Evolutionary conservation across 2,797 vertebrate genomes (phyloP), one percentile per base, ranked within the genome.

Genomic region (Falco peregrinus): DNA sequence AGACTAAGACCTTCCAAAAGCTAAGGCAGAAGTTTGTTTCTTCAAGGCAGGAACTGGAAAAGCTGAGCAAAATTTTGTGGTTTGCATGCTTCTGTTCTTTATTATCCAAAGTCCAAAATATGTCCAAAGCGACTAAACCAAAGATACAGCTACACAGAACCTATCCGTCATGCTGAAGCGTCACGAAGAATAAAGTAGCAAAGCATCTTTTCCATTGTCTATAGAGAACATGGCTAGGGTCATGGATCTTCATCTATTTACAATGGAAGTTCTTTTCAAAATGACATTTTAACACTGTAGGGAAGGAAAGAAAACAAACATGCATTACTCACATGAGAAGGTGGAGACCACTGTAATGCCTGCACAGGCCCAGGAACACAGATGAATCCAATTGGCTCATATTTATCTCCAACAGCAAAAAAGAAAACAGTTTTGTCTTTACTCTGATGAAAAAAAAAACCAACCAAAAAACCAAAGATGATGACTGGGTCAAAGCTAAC

Each of bases 361-460:
- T 97, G 97, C 47, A 99, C 99, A 10, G 99, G 98, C 19, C 99
- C 99, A 2, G 99, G 99, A n/a, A 99, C 99, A 20, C 11, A 85
- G 73, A 99, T 96, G 84, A 99, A 99, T 57, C 99, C 99, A 5
- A 99, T 95, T 37, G 99, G 99, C 24, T 97, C 82, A 64, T 99
- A 99, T 57, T 95, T 90, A 18, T 98, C 98, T 74, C 98, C 98
- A 43, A 99, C 97, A 35, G 96, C 94, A 97, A 99, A 99, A 97
- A 99, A 99, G 97, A 99, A 99, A 87, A 99, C 99, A 4, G 98
- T 99, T 94, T 97, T 92, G 96, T 99, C 99, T 90, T 95, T 95
- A 97, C 99, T 99, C 99, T 99, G 97, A 78, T 69, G 26, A 22
- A 47, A 76, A 61, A 35, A 65, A 37, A 91, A 73, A 67, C 67